Base-by-base conservation (phyloP, 1,140 invertebrate species). In the Cyrtorhinus lividipennis region DNA sequence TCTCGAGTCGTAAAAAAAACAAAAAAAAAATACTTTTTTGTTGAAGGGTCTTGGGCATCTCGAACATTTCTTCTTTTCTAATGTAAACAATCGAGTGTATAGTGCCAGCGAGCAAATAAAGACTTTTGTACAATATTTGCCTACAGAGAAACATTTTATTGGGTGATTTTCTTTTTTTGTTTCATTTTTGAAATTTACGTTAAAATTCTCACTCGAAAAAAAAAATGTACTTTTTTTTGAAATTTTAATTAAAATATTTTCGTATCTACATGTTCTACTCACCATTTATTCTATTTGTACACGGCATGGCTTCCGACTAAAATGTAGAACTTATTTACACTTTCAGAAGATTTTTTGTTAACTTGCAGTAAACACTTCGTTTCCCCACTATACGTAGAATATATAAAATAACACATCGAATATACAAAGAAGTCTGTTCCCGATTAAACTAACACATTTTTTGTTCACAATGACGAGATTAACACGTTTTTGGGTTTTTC, bases 391-490 rank as follows among this genome's bases (percentile, higher is more conserved):
- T n/a, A n/a, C n/a, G n/a, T 44, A 56, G 10, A 38, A 24, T 62
- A 65, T 67, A 67, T 57, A 67, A 67, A 67, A 67, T 67, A n/a
- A 65, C 64, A 67, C 66, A 67, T 64, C 48, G 64, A 67, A 64
- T 65, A 65, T 67, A 67, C 61, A 67, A 65, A 65, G 56, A 56
- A 63, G 58, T 63, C 59, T 67, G 24, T 61, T 59, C 26, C 44
- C 53, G 44, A 25, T 58, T 56, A 12, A 24, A 53, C 56, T n/a
- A 62, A 56, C 62, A 63, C 62, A 65, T 44, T 38, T n/a, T n/a
- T 64, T 62, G 62, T 64, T 65, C 63, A 65, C 59, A 67, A 46
- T 62, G 58, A 65, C 56, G 46, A 59, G 53, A 62, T 61, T 38
- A 38, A 61, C 56, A 63, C 56, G 38, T 45, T 46, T 59, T 23